Percentiles rank a stretch among this genome's conserved stretches.
phyloP scores from a whole-genome alignment of 2,113 vertebrate species.

The Sorex araneus region DNA sequence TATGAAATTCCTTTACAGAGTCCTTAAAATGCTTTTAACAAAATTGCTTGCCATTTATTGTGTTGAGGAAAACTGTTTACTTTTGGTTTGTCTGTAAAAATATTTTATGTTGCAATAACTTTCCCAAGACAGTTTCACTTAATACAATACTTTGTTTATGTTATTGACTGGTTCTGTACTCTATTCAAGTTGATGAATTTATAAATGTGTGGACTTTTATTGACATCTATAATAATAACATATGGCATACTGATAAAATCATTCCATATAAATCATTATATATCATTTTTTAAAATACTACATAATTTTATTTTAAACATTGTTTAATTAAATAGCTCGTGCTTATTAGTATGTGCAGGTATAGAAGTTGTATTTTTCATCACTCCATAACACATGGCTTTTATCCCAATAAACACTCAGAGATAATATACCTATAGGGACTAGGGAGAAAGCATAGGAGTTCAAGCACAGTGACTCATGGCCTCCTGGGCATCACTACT shows the following conservation, averaged over 20 bases:
- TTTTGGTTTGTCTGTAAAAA: background rate
- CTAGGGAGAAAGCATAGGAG: no score
- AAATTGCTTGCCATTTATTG: background rate
- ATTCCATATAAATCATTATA: background rate
- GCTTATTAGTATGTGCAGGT: background rate
- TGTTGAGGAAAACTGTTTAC: background rate
- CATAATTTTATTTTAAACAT: background rate
- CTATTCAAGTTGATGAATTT: background rate
- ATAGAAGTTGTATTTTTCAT: background rate
- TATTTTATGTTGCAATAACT: background rate
- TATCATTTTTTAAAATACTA: background rate
- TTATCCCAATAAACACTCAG: background rate
- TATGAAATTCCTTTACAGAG: background rate
- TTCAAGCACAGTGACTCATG: no score
- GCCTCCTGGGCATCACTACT: no score
- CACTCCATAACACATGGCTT: background rate
- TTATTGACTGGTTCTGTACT: background rate
- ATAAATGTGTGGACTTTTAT: background rate
- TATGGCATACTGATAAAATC: background rate
- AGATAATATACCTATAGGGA: background rate
- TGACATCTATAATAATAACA: background rate
- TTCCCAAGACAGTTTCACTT: background rate
- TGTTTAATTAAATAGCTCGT: background rate
- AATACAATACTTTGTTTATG: background rate
- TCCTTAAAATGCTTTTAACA: background rate